These are phyloP conservation scores for Diachasma alloeum DNA, from an alignment of 1,140 invertebrate species.

Conservation along the genomic window DNA sequence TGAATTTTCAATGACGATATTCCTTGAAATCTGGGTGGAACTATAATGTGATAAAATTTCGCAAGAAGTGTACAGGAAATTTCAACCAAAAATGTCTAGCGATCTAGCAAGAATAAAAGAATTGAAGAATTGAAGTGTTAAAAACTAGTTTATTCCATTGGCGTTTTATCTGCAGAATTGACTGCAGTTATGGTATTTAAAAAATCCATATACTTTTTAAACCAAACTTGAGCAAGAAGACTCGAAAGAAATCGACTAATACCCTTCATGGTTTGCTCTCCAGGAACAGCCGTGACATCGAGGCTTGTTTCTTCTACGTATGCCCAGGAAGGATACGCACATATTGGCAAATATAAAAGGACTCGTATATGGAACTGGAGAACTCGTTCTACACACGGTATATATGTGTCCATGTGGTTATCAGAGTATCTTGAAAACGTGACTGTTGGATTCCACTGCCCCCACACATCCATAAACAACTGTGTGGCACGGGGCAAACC, in stretches of 20 bases:
- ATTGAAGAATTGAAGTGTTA: too few relatives aligned
- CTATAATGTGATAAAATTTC: too few relatives aligned
- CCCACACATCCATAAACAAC: conserved; percentile 26
- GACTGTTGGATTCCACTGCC: conserved; percentile 25
- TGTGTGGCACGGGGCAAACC: not conserved
- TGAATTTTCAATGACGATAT: too few relatives aligned
- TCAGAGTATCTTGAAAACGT: conserved; percentile 20
- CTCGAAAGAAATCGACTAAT: not conserved
- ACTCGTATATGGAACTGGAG: not conserved
- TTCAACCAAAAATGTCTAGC: too few relatives aligned
- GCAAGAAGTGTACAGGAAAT: too few relatives aligned
- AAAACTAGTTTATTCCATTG: too few relatives aligned
- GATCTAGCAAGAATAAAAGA: too few relatives aligned
- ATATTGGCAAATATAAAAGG: not conserved
- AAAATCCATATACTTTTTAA: not conserved
- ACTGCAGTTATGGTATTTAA: not conserved
- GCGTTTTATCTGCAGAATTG: not conserved
- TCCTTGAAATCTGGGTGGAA: too few relatives aligned
- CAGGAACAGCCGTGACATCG: not conserved
- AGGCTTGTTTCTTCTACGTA: not conserved
- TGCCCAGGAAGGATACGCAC: not conserved
- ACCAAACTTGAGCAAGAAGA: not conserved
- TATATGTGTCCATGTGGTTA: not conserved
- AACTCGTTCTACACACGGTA: not conserved
- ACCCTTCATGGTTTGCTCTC: not conserved